phyloP scores from a whole-genome alignment of 37 sponge, comb jelly and placozoan genomes.

The Lycopodina hypogea region DNA sequence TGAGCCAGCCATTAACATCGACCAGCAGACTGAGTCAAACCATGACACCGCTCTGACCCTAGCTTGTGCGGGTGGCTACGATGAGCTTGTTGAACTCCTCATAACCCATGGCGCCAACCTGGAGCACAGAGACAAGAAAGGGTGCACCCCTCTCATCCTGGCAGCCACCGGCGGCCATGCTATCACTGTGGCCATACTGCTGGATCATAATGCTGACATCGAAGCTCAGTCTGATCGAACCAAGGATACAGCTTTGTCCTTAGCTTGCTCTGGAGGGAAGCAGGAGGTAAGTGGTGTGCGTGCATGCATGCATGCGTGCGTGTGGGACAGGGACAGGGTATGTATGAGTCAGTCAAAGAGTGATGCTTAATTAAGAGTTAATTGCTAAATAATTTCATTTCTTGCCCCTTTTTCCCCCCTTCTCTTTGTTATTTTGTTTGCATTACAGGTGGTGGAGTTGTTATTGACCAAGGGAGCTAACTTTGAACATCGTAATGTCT shows the following conservation, averaged over 20 bases:
- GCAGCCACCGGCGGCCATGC: constrained; percentile 83
- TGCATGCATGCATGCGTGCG: background rate
- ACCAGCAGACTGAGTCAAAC: constrained; percentile 80
- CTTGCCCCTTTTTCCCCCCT: background rate
- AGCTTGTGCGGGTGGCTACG: constrained; percentile 83
- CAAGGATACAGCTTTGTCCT: constrained; percentile 87
- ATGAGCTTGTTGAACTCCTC: constrained; percentile 82
- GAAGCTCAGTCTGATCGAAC: constrained; percentile 88
- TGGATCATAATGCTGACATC: constrained; percentile 80
- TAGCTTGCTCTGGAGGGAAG: constrained; percentile 88
- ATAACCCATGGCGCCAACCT: constrained; percentile 67
- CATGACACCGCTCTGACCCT: constrained; percentile 93
- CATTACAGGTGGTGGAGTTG: constrained; percentile 75
- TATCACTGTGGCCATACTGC: constrained; percentile 71
- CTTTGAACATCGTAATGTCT: constrained; percentile 89
- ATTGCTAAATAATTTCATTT: no score
- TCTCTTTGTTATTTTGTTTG: background rate
- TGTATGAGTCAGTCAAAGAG: no score
- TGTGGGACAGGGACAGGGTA: no score
- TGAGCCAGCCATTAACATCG: constrained; percentile 75
- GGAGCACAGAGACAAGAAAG: constrained; percentile 92
- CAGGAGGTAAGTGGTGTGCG: constrained; percentile 83
- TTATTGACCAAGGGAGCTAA: constrained; percentile 77
- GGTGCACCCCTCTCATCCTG: constrained; percentile 77
- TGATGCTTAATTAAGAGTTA: no score